These are phyloP conservation scores for Augiades crinisus DNA, from an alignment of 2,888 invertebrate genomes.

Conservation along the genomic window DNA sequence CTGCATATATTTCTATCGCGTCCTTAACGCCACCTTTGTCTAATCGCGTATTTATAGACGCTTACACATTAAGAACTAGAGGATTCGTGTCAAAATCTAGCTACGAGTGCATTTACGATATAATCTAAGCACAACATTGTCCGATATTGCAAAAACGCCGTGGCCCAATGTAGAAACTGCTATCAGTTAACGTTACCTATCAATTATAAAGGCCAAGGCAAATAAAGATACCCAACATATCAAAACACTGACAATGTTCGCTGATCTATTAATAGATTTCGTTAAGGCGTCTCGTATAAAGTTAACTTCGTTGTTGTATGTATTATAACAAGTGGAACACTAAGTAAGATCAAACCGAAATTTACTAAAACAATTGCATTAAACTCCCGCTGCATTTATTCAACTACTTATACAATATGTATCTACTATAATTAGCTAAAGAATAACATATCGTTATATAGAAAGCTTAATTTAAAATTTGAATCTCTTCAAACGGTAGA, in stretches of 20 bases:
- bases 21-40: too few relatives aligned
- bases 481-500: constrained; percentile 38
- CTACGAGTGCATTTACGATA: constrained; percentile 46
- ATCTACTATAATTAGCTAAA: constrained; percentile 52
- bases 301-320: constrained; percentile 11
- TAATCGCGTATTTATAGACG: constrained; percentile 55
- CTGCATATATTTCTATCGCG: too few relatives aligned
- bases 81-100: constrained; percentile 54
- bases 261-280: constrained; percentile 1
- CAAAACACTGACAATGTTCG: constrained; percentile 7
- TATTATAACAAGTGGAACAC: constrained; percentile 1
- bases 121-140: constrained; percentile 49
- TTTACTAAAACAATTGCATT: constrained; percentile 27
- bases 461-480: constrained; percentile 34
- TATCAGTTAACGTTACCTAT: constrained; percentile 6
- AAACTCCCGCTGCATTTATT: constrained; percentile 20
- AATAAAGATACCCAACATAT: constrained; percentile 7
- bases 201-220: constrained; percentile 6
- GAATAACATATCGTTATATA: constrained; percentile 41
- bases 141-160: constrained; percentile 27
- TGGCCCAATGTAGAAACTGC: constrained; percentile 26
- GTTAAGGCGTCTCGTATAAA: constrained; percentile 10
- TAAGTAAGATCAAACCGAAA: constrained; percentile 4
- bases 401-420: constrained; percentile 28
- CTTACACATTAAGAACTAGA: constrained; percentile 50